Base-by-base conservation (phyloP, 2,888 invertebrate genomes). In the Athalia rosae region DNA sequence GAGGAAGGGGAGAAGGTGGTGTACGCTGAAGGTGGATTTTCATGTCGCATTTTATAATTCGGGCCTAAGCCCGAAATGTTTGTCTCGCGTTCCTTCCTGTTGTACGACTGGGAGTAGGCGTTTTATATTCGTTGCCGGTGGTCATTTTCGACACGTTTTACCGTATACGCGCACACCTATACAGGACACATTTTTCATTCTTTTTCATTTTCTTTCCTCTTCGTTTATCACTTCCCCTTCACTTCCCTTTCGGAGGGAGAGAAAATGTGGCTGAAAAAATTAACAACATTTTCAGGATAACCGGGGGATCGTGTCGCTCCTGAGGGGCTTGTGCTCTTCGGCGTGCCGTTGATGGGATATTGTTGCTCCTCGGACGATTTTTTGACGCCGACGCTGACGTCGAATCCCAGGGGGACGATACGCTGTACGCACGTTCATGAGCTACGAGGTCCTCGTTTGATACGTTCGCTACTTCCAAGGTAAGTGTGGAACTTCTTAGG, bases 211-310 rank as follows among this genome's bases (percentile, higher is more conserved):
- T 48, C 8, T 15, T 28, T 11, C 28, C 61, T 28, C 13, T 28
- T 61, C 61, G 15, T 61, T 13, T 61, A 61, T 61, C 28, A 13
- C 28, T 8, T 13, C 3, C 61, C 28, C 28, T 28, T 28, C 28
- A 28, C 28, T n/a, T 28, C 45, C 13, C 11, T 28, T 45, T 3
- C 4, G 45, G 47, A 67, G 71, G 67, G 28, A 45, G 41, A 0
- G 45, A 58, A 53, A 71, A 58, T 56, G 43, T 13, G 74, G 74
- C 74, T 62, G 28, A 74, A 74, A 74, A 74, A 74, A 74, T 74
- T 74, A 74, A 74, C 74, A 74, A 43, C 74, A 61, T 74, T 74
- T 74, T 74, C 48, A 28, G 48, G 48, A 74, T 58, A 61, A 41
- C 48, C 63, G 41, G 41, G 71, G 71, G 71, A 45, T 13, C 43